These are phyloP conservation scores for Triplophysa siluroides DNA, from an alignment of 2,113 vertebrate species.

Conservation along the genomic window DNA sequence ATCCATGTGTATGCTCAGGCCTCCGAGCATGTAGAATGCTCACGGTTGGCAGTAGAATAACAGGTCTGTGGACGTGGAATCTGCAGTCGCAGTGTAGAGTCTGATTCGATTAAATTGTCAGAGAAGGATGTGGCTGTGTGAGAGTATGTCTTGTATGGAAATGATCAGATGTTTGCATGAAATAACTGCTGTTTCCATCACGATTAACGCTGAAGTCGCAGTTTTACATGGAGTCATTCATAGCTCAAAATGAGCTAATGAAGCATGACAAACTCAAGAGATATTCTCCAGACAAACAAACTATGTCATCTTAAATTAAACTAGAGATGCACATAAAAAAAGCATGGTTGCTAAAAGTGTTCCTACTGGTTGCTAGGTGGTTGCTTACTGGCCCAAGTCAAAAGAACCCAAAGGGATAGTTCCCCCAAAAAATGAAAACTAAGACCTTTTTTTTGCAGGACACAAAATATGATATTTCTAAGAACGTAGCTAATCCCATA, in stretches of 20 bases:
- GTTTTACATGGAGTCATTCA: conserved; percentile 22
- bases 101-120: conserved; percentile 32
- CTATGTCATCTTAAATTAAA: neutral
- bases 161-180: conserved; percentile 26
- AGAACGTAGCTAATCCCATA: no score
- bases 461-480: no score
- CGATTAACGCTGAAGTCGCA: neutral
- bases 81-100: neutral
- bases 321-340: neutral
- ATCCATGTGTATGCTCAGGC: conserved; percentile 7
- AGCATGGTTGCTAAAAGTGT: no score
- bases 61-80: neutral
- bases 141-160: conserved; percentile 23
- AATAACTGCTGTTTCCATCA: conserved; percentile 1
- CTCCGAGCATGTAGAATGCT: neutral
- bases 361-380: neutral
- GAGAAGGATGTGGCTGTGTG: conserved; percentile 3
- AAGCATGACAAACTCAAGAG: neutral
- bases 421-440: no score
- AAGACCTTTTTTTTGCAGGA: no score
- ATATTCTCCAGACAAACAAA: neutral
- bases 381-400: neutral
- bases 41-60: conserved; percentile 16
- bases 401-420: no score
- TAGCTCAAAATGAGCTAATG: conserved; percentile 8